These are phyloP conservation scores for Stylophora pistillata DNA, from an alignment of 64 coral and sea anemone species.

Conservation along the genomic window DNA sequence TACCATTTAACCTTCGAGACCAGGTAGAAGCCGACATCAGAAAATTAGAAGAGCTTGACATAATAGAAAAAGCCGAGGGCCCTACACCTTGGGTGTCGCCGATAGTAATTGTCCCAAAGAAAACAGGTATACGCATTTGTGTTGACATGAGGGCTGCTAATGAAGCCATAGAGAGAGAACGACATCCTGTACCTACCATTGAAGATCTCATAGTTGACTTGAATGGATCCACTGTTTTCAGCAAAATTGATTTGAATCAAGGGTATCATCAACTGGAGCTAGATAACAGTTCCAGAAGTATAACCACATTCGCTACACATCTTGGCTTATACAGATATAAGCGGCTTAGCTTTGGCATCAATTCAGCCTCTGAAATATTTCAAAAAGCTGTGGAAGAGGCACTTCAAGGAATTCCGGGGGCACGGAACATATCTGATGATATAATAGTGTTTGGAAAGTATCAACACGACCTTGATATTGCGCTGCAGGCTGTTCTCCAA, in stretches of 20 bases:
- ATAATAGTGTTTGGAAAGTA: slow-evolving; percentile 42
- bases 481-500: slow-evolving; percentile 30
- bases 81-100: slow-evolving; percentile 48
- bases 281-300: neutral
- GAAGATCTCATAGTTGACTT: slow-evolving; percentile 6
- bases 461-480: slow-evolving; percentile 32
- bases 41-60: slow-evolving; percentile 12
- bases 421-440: slow-evolving; percentile 47
- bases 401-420: slow-evolving; percentile 33
- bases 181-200: slow-evolving; percentile 24
- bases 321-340: slow-evolving; percentile 34
- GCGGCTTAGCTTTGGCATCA: neutral
- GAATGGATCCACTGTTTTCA: neutral
- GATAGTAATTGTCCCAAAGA: slow-evolving; percentile 48
- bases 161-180: neutral
- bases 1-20: slow-evolving; percentile 15
- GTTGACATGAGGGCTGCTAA: slow-evolving; percentile 41
- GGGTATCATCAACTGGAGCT: neutral
- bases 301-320: slow-evolving; percentile 45
- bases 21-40: slow-evolving; percentile 30
- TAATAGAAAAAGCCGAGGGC: slow-evolving; percentile 29
- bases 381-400: slow-evolving; percentile 11
- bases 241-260: no score
- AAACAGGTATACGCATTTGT: slow-evolving; percentile 29
- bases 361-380: slow-evolving; percentile 43